These are phyloP conservation scores for Anthrax anthrax DNA, from an alignment of 2,888 invertebrate species.

Conservation along the genomic window DNA sequence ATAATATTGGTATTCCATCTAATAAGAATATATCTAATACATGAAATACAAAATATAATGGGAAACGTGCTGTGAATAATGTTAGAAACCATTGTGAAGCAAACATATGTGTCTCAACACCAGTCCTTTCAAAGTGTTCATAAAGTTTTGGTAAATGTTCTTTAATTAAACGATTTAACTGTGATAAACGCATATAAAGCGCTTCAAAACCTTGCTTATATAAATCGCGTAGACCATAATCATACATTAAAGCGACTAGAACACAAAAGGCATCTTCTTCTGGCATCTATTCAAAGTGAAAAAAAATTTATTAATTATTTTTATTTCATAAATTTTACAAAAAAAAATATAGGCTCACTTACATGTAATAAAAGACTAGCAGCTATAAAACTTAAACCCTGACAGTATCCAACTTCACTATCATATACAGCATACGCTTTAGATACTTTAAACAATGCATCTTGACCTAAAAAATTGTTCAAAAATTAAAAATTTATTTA, in stretches of 20 bases:
- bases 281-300: slow-evolving; percentile 68
- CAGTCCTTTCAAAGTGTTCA: slow-evolving; percentile 65
- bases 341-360: slow-evolving; percentile 30
- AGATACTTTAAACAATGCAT: slow-evolving; percentile 87
- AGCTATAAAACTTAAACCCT: slow-evolving; percentile 94
- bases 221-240: slow-evolving; percentile 83
- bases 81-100: slow-evolving; percentile 99
- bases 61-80: slow-evolving; percentile 97
- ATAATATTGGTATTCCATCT: slow-evolving; percentile 87
- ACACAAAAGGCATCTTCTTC: slow-evolving; percentile 99
- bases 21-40: slow-evolving; percentile 92
- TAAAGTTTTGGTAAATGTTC: slow-evolving; percentile 71
- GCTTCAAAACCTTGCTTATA: slow-evolving; percentile 96
- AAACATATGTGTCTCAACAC: slow-evolving; percentile 96
- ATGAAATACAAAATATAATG: slow-evolving; percentile 89
- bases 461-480: slow-evolving; percentile 56
- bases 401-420: slow-evolving; percentile 96
- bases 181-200: slow-evolving; percentile 86
- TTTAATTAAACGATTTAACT: slow-evolving; percentile 77
- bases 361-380: slow-evolving; percentile 92
- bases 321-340: background rate
- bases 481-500: too few species aligned
- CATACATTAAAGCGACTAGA: slow-evolving; percentile 91
- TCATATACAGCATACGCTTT: slow-evolving; percentile 97
- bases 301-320: background rate